Percentiles rank a stretch among this genome's conserved stretches.
Conservation (phyloP, 1,140 invertebrate genomes). For the Pseudomyrmex concolor region DNA sequence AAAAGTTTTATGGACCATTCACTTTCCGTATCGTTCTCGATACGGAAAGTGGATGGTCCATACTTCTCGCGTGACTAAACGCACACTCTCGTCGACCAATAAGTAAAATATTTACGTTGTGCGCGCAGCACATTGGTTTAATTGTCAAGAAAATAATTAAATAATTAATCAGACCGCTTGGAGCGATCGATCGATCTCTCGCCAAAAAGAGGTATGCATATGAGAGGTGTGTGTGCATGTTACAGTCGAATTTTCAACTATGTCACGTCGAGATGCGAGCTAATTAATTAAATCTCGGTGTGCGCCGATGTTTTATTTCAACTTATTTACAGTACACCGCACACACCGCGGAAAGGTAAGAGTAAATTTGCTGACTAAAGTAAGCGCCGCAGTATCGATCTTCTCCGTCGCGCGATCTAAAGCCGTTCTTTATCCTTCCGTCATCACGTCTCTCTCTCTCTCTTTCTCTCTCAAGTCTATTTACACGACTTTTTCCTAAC, state of each 20-base stretch:
- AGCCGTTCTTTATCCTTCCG: conserved; percentile 22
- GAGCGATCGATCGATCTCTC: not conserved
- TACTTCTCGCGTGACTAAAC: not conserved
- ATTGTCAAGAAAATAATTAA: conserved; percentile 6
- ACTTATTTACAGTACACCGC: conserved; percentile 23
- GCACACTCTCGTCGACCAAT: not conserved
- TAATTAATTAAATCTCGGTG: conserved; percentile 19
- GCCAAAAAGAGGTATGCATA: not conserved
- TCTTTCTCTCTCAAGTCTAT: conserved; percentile 22
- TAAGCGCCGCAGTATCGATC: conserved; percentile 37
- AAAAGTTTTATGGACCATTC: conserved; percentile 19
- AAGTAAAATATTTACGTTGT: not conserved
- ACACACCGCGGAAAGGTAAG: conserved; percentile 19
- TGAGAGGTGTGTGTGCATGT: not conserved
- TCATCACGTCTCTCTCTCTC: conserved; percentile 30
- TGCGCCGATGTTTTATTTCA: conserved; percentile 1
- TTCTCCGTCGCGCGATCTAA: not conserved
- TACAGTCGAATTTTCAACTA: not conserved
- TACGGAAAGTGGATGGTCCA: too few species aligned
- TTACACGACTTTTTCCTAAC: conserved; percentile 18
- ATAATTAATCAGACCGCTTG: conserved; percentile 13
- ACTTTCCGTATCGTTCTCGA: not conserved
- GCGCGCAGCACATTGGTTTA: not conserved
- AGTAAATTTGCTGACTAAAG: conserved; percentile 20
- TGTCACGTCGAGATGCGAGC: not conserved